Evolutionary conservation across 2,113 vertebrate species (phyloP).

Genomic region (Lasiurus borealis): DNA sequence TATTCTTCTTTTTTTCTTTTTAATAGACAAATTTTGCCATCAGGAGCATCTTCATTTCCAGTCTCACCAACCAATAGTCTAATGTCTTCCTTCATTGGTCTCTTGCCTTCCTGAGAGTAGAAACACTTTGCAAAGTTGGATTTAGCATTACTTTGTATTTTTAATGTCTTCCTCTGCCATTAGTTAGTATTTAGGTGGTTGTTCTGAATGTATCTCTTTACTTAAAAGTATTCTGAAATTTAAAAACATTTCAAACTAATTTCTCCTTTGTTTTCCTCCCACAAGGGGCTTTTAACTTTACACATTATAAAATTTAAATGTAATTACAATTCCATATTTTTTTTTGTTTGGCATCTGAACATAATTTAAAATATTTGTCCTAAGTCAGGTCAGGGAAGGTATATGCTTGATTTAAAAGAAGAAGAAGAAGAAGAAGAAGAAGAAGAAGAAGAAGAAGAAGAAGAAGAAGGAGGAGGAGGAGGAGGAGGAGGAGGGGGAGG

Average conservation of each 20-base stretch:
- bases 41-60: conserved; percentile 61
- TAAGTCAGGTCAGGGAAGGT: not conserved
- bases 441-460: too few species aligned
- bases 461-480: too few species aligned
- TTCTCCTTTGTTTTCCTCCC: conserved; percentile 33
- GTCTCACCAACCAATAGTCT: conserved; percentile 56
- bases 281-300: not conserved
- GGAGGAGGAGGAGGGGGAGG: too few species aligned
- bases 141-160: conserved; percentile 54
- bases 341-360: conserved; percentile 31
- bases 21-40: conserved; percentile 64
- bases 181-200: conserved; percentile 28
- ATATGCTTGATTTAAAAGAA: not conserved
- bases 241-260: conserved; percentile 10
- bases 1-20: conserved; percentile 67
- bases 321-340: not conserved
- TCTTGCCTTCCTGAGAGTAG: conserved; percentile 65
- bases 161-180: conserved; percentile 22
- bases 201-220: not conserved
- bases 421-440: too few species aligned
- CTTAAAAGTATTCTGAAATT: conserved; percentile 14
- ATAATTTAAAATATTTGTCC: not conserved
- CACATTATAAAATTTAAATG: conserved; percentile 24
- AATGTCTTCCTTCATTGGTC: conserved; percentile 48
- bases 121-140: conserved; percentile 52